Evolutionary conservation across 2,888 invertebrate genomes (phyloP).

Genomic region (Pandemis corylana): DNA sequence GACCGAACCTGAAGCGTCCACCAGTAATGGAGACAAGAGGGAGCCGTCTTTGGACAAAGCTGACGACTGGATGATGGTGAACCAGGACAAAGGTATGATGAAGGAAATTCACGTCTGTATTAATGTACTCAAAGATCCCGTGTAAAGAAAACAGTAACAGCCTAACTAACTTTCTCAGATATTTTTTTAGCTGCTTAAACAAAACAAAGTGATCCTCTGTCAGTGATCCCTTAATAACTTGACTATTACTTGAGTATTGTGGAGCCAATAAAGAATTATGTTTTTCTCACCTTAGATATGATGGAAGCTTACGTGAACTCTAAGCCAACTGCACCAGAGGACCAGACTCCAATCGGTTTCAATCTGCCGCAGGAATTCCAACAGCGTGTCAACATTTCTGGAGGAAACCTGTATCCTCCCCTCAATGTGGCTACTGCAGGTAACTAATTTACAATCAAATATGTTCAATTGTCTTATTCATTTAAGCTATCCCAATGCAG

Average conservation of each 20-base stretch:
- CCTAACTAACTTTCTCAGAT: no score
- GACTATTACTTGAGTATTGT: background rate
- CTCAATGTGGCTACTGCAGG: conserved; percentile 71
- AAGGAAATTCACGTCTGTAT: no score
- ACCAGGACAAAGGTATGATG: conserved; percentile 69
- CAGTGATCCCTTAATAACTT: background rate
- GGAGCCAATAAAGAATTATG: background rate
- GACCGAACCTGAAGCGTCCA: conserved; percentile 28
- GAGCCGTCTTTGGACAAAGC: conserved; percentile 64
- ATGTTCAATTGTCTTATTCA: background rate
- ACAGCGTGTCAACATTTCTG: conserved; percentile 58
- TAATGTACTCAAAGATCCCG: no score
- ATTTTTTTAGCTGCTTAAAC: background rate
- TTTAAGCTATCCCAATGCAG: no score
- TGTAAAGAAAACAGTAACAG: no score
- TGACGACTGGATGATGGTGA: conserved; percentile 75
- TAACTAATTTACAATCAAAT: conserved; percentile 46
- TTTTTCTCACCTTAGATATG: conserved; percentile 56
- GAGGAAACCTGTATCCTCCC: conserved; percentile 67
- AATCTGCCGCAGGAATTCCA: conserved; percentile 69
- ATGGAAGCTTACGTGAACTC: conserved; percentile 52
- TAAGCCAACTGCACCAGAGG: conserved; percentile 49
- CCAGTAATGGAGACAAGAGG: conserved; percentile 46
- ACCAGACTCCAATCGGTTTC: conserved; percentile 60
- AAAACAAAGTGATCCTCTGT: no score